These are phyloP conservation scores for Chloropsis hardwickii DNA, from an alignment of 2,113 vertebrate species.

Conservation along the genomic window DNA sequence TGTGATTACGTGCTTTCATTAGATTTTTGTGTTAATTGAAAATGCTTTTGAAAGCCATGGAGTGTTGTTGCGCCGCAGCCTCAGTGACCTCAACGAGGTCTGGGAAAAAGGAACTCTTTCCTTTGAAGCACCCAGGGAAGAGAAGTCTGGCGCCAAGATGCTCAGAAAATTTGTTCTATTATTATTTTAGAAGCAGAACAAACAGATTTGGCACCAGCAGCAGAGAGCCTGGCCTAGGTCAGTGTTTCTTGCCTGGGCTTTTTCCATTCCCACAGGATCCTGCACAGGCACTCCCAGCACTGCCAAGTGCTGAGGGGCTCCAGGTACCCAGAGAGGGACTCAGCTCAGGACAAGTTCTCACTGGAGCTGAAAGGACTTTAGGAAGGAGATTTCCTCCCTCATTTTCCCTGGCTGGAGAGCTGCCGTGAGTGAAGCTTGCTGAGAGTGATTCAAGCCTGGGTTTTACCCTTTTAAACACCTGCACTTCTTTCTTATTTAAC, in stretches of 20 bases:
- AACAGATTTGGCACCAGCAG: not conserved
- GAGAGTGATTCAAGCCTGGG: not conserved
- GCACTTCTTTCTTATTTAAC: not conserved
- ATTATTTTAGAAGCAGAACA: not conserved
- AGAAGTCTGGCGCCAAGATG: not conserved
- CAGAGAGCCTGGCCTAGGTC: not conserved
- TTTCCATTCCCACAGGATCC: not conserved
- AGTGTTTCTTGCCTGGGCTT: not conserved
- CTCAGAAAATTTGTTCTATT: not conserved
- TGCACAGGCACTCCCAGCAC: not conserved
- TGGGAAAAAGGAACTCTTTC: not conserved
- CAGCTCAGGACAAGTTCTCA: not conserved
- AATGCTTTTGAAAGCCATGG: not conserved
- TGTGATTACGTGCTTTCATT: not conserved
- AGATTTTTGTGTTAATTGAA: conserved; percentile 46
- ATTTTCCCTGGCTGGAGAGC: not conserved
- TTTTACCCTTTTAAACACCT: not conserved
- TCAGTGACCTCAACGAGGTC: not conserved
- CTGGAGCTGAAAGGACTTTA: not conserved
- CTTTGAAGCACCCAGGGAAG: conserved; percentile 22
- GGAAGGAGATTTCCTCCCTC: not conserved
- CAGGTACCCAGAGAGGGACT: not conserved
- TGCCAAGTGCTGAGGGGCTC: not conserved
- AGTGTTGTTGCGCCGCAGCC: not conserved
- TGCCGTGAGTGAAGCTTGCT: not conserved